phyloP scores from a whole-genome alignment of 2,113 vertebrate species.

The Phainopepla nitens region DNA sequence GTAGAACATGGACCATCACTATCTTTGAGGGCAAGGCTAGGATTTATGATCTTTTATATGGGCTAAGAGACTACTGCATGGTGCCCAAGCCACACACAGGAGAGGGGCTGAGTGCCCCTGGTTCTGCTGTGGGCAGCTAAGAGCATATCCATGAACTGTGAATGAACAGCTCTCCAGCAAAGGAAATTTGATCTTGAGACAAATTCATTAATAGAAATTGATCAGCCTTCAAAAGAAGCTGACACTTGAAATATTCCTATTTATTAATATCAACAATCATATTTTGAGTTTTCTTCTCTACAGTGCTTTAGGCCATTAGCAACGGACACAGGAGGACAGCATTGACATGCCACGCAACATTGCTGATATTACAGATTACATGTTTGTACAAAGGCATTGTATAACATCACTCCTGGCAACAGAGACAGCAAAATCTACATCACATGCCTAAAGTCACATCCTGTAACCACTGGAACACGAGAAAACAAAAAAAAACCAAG shows the following conservation, averaged over 20 bases:
- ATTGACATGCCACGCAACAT: neutral
- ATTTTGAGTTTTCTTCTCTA: neutral
- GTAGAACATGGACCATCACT: neutral
- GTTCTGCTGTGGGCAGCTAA: neutral
- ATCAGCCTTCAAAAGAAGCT: neutral
- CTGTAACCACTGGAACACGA: neutral
- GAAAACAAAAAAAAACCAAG: neutral
- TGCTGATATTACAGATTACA: neutral
- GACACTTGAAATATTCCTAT: neutral
- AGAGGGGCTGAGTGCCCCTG: neutral
- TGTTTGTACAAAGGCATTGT: neutral
- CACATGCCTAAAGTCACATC: conserved; percentile 7
- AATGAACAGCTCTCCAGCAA: neutral
- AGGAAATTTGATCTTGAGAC: neutral
- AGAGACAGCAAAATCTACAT: neutral
- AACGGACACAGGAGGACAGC: neutral
- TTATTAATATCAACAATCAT: neutral
- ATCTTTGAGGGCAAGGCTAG: neutral
- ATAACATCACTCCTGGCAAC: neutral
- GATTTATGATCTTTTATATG: neutral
- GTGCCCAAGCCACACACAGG: rapidly evolving
- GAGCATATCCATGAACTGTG: neutral
- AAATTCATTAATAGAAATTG: neutral
- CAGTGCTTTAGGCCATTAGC: neutral
- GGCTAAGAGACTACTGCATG: neutral